Percentiles rank a stretch among this genome's conserved stretches.
phyloP scores from a whole-genome alignment of 2,797 vertebrate species.

The Sebastes trivittatus region DNA sequence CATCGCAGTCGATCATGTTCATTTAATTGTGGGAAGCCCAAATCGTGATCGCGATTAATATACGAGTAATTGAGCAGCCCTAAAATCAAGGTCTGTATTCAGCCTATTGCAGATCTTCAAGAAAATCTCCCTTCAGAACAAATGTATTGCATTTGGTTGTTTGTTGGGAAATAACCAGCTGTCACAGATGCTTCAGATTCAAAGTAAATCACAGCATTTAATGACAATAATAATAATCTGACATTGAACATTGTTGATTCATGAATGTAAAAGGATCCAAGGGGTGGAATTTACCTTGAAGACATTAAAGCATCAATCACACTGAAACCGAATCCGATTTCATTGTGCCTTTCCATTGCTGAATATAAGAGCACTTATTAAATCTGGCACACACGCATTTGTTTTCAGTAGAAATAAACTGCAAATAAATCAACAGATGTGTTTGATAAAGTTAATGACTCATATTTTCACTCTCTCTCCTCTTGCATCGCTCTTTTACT shows the following conservation, averaged over 20 bases:
- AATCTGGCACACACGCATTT: neutral
- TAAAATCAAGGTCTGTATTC: neutral
- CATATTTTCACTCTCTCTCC: neutral
- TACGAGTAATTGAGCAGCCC: too few species aligned
- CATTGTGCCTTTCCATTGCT: neutral
- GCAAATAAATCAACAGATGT: slow-evolving; percentile 12
- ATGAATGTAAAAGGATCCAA: slow-evolving; percentile 17
- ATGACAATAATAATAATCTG: neutral
- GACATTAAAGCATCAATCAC: slow-evolving; percentile 18
- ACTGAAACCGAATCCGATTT: slow-evolving; percentile 16
- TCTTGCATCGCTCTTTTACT: neutral
- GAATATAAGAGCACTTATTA: slow-evolving; percentile 12
- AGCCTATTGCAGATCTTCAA: neutral
- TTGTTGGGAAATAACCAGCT: neutral
- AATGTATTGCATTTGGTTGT: neutral
- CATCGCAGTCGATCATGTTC: too few species aligned
- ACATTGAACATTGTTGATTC: slow-evolving; percentile 20
- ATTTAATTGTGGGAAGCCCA: too few species aligned
- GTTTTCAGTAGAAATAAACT: slow-evolving; percentile 8
- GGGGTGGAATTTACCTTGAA: slow-evolving; percentile 35
- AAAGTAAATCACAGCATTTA: slow-evolving; percentile 1
- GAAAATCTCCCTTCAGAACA: neutral
- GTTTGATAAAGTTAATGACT: neutral
- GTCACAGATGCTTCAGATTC: neutral
- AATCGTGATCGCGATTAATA: too few species aligned